These are phyloP conservation scores for Netelia melanura DNA, from an alignment of 2,888 invertebrate genomes.

Conservation along the genomic window DNA sequence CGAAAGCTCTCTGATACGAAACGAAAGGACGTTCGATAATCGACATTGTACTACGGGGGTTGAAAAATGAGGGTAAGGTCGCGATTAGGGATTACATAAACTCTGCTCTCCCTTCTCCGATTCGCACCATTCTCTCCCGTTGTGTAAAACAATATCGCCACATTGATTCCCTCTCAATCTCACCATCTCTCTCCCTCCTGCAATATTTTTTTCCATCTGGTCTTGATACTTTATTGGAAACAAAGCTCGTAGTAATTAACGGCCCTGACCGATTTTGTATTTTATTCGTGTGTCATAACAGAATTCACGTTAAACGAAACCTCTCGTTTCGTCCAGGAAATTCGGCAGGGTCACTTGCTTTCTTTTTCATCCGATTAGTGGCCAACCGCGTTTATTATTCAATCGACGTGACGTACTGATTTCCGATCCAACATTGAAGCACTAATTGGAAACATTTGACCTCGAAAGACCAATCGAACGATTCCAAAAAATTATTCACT, in stretches of 20 bases:
- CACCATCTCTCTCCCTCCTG: background rate
- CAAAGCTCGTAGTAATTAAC: slow-evolving; percentile 25
- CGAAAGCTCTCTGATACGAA: background rate
- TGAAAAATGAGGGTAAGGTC: slow-evolving; percentile 39
- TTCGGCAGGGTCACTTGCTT: slow-evolving; percentile 40
- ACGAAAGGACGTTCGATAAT: slow-evolving; percentile 3
- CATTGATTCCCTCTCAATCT: slow-evolving; percentile 3
- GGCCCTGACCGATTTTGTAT: slow-evolving; percentile 61
- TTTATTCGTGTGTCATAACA: slow-evolving; percentile 8
- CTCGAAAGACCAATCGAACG: background rate
- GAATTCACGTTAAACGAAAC: slow-evolving; percentile 30
- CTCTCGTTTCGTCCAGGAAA: slow-evolving; percentile 38
- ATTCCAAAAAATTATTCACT: background rate
- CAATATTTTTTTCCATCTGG: slow-evolving; percentile 25
- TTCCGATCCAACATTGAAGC: slow-evolving; percentile 12
- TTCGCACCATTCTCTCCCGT: slow-evolving; percentile 8
- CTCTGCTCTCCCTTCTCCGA: background rate
- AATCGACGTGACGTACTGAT: slow-evolving; percentile 1
- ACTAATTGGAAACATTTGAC: background rate
- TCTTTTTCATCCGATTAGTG: slow-evolving; percentile 43
- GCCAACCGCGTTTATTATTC: slow-evolving; percentile 9
- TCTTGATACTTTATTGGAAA: slow-evolving; percentile 47
- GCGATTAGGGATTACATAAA: slow-evolving; percentile 4
- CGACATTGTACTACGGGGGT: background rate
- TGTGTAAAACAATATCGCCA: slow-evolving; percentile 10